phyloP scores from a whole-genome alignment of 2,888 invertebrate genomes.

The Odontothrips loti region DNA sequence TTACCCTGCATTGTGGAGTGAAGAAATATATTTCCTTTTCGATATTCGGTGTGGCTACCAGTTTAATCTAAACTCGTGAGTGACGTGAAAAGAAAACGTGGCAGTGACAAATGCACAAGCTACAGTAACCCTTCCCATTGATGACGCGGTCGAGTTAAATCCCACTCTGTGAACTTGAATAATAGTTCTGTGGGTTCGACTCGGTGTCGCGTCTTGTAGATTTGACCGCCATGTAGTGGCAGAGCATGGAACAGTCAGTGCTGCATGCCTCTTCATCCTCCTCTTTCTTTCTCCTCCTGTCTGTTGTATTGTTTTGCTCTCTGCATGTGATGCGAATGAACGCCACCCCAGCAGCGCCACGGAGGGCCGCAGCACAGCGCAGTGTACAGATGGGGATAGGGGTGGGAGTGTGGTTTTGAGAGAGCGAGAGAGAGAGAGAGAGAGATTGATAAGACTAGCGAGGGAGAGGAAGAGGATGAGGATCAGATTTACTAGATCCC shows the following conservation, averaged over 20 bases:
- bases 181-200: too few relatives aligned
- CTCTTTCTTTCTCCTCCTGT: slow-evolving; percentile 17
- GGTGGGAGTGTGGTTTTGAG: not conserved
- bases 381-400: not conserved
- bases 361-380: slow-evolving; percentile 10
- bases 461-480: slow-evolving; percentile 21
- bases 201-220: too few relatives aligned
- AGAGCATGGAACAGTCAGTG: not conserved
- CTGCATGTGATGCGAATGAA: slow-evolving; percentile 22
- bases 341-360: slow-evolving; percentile 20
- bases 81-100: too few relatives aligned
- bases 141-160: too few relatives aligned
- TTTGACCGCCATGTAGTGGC: not conserved
- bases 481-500: slow-evolving; percentile 1
- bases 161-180: too few relatives aligned
- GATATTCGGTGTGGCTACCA: too few relatives aligned
- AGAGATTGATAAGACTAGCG: not conserved
- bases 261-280: slow-evolving; percentile 15
- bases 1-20: too few relatives aligned
- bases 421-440: not conserved
- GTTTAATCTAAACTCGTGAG: too few relatives aligned
- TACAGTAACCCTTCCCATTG: too few relatives aligned
- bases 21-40: too few relatives aligned
- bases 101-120: too few relatives aligned
- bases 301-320: slow-evolving; percentile 18